A percentile compares a stretch with the other conserved stretches of the same genome.
Conservation (phyloP, 2,113 vertebrate species). For the Lasiurus cinereus region DNA sequence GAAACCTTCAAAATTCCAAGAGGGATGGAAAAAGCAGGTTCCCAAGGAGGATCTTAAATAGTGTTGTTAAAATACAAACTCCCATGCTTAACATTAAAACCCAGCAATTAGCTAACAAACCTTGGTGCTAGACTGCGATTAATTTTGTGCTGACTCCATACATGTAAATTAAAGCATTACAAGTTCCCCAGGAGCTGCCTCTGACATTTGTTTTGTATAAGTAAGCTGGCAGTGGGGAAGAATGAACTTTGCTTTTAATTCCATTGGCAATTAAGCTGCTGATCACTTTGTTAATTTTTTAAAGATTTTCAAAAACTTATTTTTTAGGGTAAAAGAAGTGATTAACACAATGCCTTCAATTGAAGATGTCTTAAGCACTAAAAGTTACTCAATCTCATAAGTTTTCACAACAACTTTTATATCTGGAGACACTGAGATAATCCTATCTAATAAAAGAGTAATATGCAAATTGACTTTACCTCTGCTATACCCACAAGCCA, state of each 20-base stretch:
- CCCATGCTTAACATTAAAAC: constrained; percentile 80
- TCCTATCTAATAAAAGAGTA: no score
- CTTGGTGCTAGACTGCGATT: constrained; percentile 80
- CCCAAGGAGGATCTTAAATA: constrained; percentile 62
- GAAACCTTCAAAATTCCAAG: neutral
- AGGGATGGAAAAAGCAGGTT: constrained; percentile 57
- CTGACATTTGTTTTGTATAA: constrained; percentile 83
- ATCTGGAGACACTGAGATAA: neutral
- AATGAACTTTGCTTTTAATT: constrained; percentile 77
- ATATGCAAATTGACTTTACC: no score
- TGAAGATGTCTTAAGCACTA: neutral
- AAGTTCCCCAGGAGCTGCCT: constrained; percentile 68
- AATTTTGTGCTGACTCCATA: constrained; percentile 83
- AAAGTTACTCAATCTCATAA: neutral
- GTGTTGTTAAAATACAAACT: constrained; percentile 78
- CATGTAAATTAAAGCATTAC: constrained; percentile 85
- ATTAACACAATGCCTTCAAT: constrained; percentile 1
- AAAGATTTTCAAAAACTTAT: constrained; percentile 43
- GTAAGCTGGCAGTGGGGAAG: constrained; percentile 36
- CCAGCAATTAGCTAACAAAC: constrained; percentile 73
- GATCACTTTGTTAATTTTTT: constrained; percentile 69
- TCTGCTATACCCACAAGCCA: no score
- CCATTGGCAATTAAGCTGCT: constrained; percentile 47
- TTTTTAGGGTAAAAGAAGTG: constrained; percentile 1
- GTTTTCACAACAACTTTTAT: constrained; percentile 30